phyloP scores from a whole-genome alignment of 2,888 invertebrate species.

The Nomada fabriciana region DNA sequence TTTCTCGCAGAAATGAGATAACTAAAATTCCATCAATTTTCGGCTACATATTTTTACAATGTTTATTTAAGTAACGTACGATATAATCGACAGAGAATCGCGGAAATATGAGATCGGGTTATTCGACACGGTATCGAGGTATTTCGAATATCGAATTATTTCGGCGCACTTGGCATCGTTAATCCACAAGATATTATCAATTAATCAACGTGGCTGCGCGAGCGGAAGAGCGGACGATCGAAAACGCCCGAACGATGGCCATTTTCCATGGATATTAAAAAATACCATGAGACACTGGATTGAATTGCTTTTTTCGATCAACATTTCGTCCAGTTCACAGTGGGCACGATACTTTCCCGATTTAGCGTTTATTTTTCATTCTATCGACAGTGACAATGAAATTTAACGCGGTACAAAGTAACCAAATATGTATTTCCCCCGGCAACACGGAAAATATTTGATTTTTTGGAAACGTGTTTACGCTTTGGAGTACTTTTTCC shows the following conservation, averaged over 20 bases:
- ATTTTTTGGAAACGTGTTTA: too few species aligned
- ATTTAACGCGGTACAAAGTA: not conserved
- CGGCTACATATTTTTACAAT: not conserved
- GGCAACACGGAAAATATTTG: too few species aligned
- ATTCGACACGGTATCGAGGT: not conserved
- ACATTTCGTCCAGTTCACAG: too few species aligned
- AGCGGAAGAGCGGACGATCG: slow-evolving; percentile 16
- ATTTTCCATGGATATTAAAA: not conserved
- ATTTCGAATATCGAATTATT: slow-evolving; percentile 29
- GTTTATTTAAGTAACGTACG: not conserved
- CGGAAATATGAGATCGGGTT: not conserved
- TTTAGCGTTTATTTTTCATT: not conserved
- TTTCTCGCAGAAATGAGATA: not conserved
- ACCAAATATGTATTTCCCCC: too few species aligned
- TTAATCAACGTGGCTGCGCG: slow-evolving; percentile 38
- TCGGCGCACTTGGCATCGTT: slow-evolving; percentile 20
- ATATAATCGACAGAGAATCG: not conserved
- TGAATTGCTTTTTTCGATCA: slow-evolving; percentile 18
- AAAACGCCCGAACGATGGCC: not conserved
- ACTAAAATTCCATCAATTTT: too few species aligned
- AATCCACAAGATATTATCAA: slow-evolving; percentile 41
- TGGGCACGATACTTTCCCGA: not conserved
- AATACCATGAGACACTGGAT: slow-evolving; percentile 1
- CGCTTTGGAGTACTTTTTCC: too few species aligned
- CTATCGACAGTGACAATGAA: not conserved